Base-by-base conservation (phyloP, 2,113 vertebrate genomes). In the Engystomops pustulosus region DNA sequence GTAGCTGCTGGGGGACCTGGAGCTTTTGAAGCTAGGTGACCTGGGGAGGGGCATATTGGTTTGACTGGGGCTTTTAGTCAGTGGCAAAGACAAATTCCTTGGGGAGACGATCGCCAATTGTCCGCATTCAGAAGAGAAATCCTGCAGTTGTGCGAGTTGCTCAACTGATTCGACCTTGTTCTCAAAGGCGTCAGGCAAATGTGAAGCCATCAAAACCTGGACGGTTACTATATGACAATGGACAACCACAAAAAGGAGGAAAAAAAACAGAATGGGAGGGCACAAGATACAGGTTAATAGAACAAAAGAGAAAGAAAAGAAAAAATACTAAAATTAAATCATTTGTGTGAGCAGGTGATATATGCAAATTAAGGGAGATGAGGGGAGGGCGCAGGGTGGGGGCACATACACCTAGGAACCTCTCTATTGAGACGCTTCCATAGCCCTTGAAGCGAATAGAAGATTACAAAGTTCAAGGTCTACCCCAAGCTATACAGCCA, bases 1-100 rank as follows among this genome's bases (percentile, higher is more conserved):
- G 85, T 93, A 94, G 85, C 92, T 91, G 92, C 93, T 93, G 79
- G 92, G 92, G 85, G 94, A 95, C 93, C 94, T 86, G 93, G 94
- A 91, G 88, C 92, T 91, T 88, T 91, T 90, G 89, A 94, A 95
- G 89, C 92, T 94, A 87, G 93, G 91, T 78, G 92, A 92, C 85
- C 94, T 91, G 78, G 94, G 88, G 83, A 92, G 85, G 75, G 88
- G 79, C 41, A 90, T 89, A 88, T 91, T 89, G n/a, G 86, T 90
- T 87, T 92, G 91, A 87, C 91, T 94, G 86, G 89, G 88, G 62
- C 91, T 94, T 87, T 93, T 92, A 86, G 91, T 90, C 88, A 93
- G 58, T 80, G 90, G 88, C 77, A 93, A 87, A 81, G 88, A 91
- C 15, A 89, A 90, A 80, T 81, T 87, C 91, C 88, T 91, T 88